Conservation (phyloP, 2,797 vertebrate genomes). For the Cyprinella venusta region DNA sequence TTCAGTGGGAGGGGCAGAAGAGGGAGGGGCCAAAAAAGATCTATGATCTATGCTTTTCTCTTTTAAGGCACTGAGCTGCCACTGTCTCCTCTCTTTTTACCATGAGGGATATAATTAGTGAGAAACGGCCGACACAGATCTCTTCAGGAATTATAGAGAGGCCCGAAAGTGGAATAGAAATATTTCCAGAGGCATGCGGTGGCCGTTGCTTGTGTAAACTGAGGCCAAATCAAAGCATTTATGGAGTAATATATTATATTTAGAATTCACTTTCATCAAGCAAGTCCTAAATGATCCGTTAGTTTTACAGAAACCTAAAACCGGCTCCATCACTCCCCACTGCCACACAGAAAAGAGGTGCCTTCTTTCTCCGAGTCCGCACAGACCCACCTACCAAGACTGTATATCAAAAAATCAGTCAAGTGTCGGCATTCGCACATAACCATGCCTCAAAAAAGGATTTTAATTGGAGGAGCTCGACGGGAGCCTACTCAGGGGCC, state of each 20-base stretch:
- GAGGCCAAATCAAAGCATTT: constrained; percentile 49
- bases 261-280: constrained; percentile 44
- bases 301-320: constrained; percentile 51
- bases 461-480: constrained; percentile 80
- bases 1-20: not conserved
- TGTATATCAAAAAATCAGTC: constrained; percentile 77
- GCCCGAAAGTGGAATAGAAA: constrained; percentile 22
- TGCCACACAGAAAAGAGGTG: constrained; percentile 49
- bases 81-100: constrained; percentile 31
- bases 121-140: constrained; percentile 8
- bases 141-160: constrained; percentile 37
- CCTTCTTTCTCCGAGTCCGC: constrained; percentile 26
- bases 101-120: constrained; percentile 39
- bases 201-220: constrained; percentile 39
- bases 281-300: constrained; percentile 46
- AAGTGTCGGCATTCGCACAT: constrained; percentile 76
- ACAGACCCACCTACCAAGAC: constrained; percentile 52
- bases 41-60: constrained; percentile 35
- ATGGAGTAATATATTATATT: constrained; percentile 52
- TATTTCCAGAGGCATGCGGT: constrained; percentile 37
- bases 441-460: constrained; percentile 66
- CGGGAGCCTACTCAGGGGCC: constrained; percentile 78
- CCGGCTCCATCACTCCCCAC: constrained; percentile 29
- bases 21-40: not conserved
- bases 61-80: constrained; percentile 30